phyloP scores from a whole-genome alignment of 2,113 vertebrate genomes.

The Petaurus breviceps region DNA sequence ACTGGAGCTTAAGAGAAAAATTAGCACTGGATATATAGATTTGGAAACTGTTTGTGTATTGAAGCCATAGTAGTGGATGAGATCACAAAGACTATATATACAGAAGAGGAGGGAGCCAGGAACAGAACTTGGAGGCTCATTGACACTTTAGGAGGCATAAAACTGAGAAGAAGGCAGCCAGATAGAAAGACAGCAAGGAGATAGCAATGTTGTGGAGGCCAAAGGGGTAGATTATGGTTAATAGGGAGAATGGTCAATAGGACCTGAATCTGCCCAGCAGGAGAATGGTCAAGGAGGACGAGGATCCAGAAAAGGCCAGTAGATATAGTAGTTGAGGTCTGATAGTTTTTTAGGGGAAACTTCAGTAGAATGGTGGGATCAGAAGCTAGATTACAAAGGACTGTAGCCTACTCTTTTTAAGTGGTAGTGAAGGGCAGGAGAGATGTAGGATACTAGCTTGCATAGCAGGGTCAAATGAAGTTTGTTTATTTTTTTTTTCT shows the following conservation, averaged over 20 bases:
- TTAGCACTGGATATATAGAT: neutral
- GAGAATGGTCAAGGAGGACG: neutral
- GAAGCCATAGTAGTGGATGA: neutral
- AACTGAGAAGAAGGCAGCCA: neutral
- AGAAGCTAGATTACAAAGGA: neutral
- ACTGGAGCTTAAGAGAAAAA: neutral
- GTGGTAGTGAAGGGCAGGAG: neutral
- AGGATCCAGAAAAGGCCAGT: neutral
- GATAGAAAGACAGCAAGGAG: neutral
- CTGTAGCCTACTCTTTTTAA: neutral
- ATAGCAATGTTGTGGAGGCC: neutral
- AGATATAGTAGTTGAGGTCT: neutral
- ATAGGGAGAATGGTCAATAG: neutral
- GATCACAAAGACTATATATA: neutral
- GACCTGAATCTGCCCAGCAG: neutral
- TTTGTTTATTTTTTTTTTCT: neutral
- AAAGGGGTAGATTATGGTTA: neutral
- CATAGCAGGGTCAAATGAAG: neutral
- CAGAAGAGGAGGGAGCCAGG: neutral
- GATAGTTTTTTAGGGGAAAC: neutral
- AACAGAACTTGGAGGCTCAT: neutral
- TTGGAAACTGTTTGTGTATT: neutral
- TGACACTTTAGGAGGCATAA: neutral
- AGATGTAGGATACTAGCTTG: neutral
- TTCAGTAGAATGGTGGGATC: neutral